Evolutionary conservation across 1,140 invertebrate species (phyloP), one percentile per base, ranked within the genome.

Genomic region (Drosophila albomicans): DNA sequence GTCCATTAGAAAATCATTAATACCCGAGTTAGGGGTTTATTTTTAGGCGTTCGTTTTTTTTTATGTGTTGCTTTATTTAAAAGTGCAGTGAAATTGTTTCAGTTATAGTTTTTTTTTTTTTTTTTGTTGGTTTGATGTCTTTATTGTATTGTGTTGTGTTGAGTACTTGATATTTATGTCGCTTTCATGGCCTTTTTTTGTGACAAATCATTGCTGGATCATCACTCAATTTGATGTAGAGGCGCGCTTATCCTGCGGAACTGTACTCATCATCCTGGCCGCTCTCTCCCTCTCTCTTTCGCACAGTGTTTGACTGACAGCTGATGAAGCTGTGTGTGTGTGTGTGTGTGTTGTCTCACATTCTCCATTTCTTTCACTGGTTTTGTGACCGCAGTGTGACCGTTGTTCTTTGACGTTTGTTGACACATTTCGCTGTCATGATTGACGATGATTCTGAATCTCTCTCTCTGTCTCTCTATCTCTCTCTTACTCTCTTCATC

Each of bases 391-490:
- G 79, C 70, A 72, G 69, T 84, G 74, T 78, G 78, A 71, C 67
- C 77, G 64, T 48, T 67, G 62, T 63, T 78, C 51, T 76, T 73
- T 87, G 84, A 88, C 77, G 82, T 88, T 65, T 79, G 84, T 81
- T 88, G 85, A 88, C 84, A 88, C 84, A 88, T 88, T 79, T 84
- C 78, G 75, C 82, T 91, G 71, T 91, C 78, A 89, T 89, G 86
- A 89, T 89, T 89, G 86, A 89, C 87, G 85, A 89, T 70, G 65
- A 63, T 56, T 66, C 58, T 71, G 52, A 59, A 45, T 57, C 52
- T 25, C 46, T 8, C 48, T 56, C 51, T 54, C 48, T 45, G 1
- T 20, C 20, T 20, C 20, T 20, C 20, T 3, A 3, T 2, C 46
- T 15, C 15, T 6, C 49, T 45, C 49, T 56, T 35, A 1, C 11